These are phyloP conservation scores for Didymodactylos carnosus DNA, from an alignment of 2,888 invertebrate genomes.

Conservation along the genomic window DNA sequence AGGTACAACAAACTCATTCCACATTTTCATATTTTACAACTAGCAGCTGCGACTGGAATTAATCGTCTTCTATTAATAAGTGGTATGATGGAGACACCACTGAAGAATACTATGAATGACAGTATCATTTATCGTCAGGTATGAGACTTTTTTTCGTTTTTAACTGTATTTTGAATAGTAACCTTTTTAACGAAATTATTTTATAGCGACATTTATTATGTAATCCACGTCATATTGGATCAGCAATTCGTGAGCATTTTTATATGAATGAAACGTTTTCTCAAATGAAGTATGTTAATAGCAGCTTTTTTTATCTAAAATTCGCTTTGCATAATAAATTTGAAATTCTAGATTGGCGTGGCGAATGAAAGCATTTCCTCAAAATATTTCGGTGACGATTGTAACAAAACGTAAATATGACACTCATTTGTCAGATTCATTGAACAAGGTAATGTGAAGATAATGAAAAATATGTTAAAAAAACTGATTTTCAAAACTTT, in stretches of 20 bases:
- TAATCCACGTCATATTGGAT: slow-evolving; percentile 29
- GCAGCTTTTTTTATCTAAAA: background rate
- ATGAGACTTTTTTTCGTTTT: slow-evolving; percentile 15
- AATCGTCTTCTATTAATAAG: slow-evolving; percentile 25
- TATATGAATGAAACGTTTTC: slow-evolving; percentile 31
- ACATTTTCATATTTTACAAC: slow-evolving; percentile 25
- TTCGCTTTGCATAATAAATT: background rate
- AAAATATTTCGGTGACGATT: slow-evolving; percentile 26
- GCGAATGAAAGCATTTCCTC: slow-evolving; percentile 23
- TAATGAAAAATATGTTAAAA: background rate
- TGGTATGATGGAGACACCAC: slow-evolving; percentile 23
- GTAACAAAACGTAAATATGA: slow-evolving; percentile 30
- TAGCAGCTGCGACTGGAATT: slow-evolving; percentile 28
- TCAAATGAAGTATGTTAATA: slow-evolving; percentile 25
- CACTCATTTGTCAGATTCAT: slow-evolving; percentile 25
- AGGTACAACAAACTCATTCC: slow-evolving; percentile 5
- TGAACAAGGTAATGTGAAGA: slow-evolving; percentile 24
- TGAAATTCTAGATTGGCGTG: slow-evolving; percentile 22
- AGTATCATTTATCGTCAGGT: background rate
- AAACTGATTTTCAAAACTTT: background rate
- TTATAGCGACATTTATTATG: slow-evolving; percentile 29
- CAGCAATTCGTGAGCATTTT: slow-evolving; percentile 31
- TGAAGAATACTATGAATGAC: slow-evolving; percentile 14
- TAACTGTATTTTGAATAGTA: no score
- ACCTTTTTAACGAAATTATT: background rate